Evolutionary conservation across 2,797 vertebrate genomes (phyloP), one percentile per base, ranked within the genome.

Genomic region (Gambusia yucatana): DNA sequence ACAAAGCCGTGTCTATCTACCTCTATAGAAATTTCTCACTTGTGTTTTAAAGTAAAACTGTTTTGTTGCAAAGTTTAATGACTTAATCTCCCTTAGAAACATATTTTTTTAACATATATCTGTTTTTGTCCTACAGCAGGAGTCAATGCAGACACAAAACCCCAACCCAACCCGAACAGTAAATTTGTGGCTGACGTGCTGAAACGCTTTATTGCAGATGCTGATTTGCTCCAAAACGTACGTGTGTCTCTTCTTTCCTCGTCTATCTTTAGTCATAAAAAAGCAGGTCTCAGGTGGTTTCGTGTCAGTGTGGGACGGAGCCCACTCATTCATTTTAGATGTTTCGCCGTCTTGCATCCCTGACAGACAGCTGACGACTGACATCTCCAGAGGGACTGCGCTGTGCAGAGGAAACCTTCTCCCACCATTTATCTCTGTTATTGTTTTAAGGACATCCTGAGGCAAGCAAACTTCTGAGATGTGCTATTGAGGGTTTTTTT

Each of bases 261-360:
- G 33, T 74, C 36, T 76, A 47, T 10, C 57, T 84, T 57, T 57
- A 76, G 77, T 86, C 76, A 81, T 81, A 81, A 81, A 72, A 75
- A 71, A 30, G 41, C 71, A 63, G 71, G 75, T 84, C 87, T 80
- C 79, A 72, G 81, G 73, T 74, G 84, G 70, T 65, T 73, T 65
- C 28, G 61, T 33, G 81, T 80, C 69, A 41, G 78, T 47, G 2
- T 2, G 52, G 75, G 77, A 76, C 7, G 43, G 50, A 69, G 36
- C 73, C 8, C n/a, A 48, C 39, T 77, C 74, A 41, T 67, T 74
- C 65, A 36, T 73, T 89, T 82, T 43, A 65, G 82, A 73, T 3
- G 33, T 83, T 87, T 83, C 73, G 22, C 33, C 48, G 25, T 77
- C 46, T 85, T 84, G 75, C 73, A 43, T 83, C 89, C 78, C 77